Conservation (phyloP, 2,113 vertebrate genomes). For the Semicossyphus pulcher region DNA sequence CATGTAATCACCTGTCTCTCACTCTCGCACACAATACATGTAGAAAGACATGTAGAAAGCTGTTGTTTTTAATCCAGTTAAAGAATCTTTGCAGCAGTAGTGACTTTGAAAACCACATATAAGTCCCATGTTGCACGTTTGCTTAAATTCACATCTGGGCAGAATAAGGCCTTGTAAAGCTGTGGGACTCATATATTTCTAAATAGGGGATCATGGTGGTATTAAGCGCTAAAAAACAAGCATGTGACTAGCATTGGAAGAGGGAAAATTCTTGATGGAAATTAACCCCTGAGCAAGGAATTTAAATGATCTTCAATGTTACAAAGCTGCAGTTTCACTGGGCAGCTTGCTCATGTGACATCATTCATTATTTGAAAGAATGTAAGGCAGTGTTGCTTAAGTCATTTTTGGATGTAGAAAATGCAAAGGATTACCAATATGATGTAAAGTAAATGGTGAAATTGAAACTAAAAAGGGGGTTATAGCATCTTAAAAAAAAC, state of each 20-base stretch:
- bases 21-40: conserved; percentile 8
- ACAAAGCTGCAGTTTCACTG: no score
- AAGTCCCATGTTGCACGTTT: conserved; percentile 50
- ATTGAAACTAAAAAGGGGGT: no score
- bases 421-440: neutral
- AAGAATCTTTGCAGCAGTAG: conserved; percentile 45
- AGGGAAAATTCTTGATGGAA: conserved; percentile 34
- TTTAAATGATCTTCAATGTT: conserved; percentile 27
- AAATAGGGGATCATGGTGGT: conserved; percentile 49
- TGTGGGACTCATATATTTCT: conserved; percentile 56
- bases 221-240: conserved; percentile 40
- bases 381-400: conserved; percentile 9
- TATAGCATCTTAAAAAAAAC: conserved; percentile 39
- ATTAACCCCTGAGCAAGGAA: conserved; percentile 27
- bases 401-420: neutral
- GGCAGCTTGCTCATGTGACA: no score
- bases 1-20: conserved; percentile 40
- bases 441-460: no score
- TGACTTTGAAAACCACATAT: conserved; percentile 49
- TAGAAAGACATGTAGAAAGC: conserved; percentile 10
- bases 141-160: conserved; percentile 56
- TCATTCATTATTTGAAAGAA: conserved; percentile 10
- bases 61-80: conserved; percentile 19
- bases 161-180: conserved; percentile 57
- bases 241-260: conserved; percentile 25